Base-by-base conservation (phyloP, 1,140 invertebrate genomes). In the Littorina saxatilis region DNA sequence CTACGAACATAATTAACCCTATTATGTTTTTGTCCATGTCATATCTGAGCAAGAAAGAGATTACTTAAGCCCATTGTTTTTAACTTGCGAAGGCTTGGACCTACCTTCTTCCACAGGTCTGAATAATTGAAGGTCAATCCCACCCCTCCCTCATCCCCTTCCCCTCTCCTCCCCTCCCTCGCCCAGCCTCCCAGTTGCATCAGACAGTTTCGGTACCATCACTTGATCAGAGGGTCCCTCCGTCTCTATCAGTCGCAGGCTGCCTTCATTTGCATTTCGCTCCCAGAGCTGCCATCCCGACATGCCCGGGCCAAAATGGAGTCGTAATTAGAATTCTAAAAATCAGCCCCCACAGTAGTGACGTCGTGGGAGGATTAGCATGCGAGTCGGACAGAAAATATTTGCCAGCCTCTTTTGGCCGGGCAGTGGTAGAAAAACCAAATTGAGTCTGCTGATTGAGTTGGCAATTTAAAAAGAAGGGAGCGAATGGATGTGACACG, bases 311-410 rank as follows among this genome's bases (percentile, higher is more conserved):
- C 66, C 55, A 78, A 78, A 78, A 78, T 78, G 76, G 76, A 78
- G 55, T 40, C 35, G 76, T 78, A 63, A 78, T 78, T 78, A 78
- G 55, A 63, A 78, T 78, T 78, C 76, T 63, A 78, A 78, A 78
- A 40, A 39, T 63, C 35, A 39, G 35, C 23, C 15, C 35, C 23
- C 35, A 39, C 17, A 73, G 43, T 73, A 15, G 39, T 23, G 23
- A 9, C 2, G 35, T 9, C 9, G 39, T 39, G 39, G 20, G 9
- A 37, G 9, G 27, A 73, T 73, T 73, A 29, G 70, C 39, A 73
- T 73, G 70, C 70, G 29, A 50, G 40, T 73, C 17, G 23, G 40
- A 73, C 40, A 29, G n/a, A 29, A 39, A 73, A 73, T 73, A 50
- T 73, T 73, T 73, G 70, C 68, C 68, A 15, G 68, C 68, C 68